Base-by-base conservation (phyloP, 2,888 invertebrate species). In the Axea sp. region DNA sequence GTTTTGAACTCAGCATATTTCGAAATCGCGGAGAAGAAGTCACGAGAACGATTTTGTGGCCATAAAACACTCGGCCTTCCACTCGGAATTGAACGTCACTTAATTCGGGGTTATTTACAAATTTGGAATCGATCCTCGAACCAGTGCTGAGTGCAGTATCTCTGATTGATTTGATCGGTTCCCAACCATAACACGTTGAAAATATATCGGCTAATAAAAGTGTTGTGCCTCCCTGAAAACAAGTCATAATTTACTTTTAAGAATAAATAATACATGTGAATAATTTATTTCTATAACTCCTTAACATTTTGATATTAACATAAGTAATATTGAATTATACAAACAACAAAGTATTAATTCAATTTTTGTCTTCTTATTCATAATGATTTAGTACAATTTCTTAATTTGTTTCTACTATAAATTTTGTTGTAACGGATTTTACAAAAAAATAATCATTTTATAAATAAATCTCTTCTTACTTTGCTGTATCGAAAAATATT, bases 81-180 rank as follows among this genome's bases (percentile, higher is more conserved):
- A 97, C 96, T 83, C 96, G 91, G 87, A 97, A 97, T 59, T 96
- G 96, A 17, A 97, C 96, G 85, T 97, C 97, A 79, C 96, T 96
- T 26, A 97, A 90, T 82, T 96, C 96, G 0, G 96, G 95, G 89
- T 96, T 97, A 89, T 97, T 97, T 76, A 97, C 96, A 88, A 96
- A 97, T 83, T 95, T 94, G 0, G 96, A 95, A 89, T 97, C 97
- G 78, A 96, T 96, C 68, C 96, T 90, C 0, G 96, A 94, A 26
- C 93, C 92, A 14, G 90, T 89, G 1, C 93, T 91, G 17, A 92
- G 89, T 1, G 90, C 88, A 22, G 92, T 91, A 81, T 93, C 93
- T 78, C 92, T 90, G n/a, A 93, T 92, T 0, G 92, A 90, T 78
- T 94, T 94, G 76, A 96, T 94, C 0, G 93, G 89, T 88, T 96